Conservation (phyloP, 1,140 invertebrate genomes). For the Halictus rubicundus region DNA sequence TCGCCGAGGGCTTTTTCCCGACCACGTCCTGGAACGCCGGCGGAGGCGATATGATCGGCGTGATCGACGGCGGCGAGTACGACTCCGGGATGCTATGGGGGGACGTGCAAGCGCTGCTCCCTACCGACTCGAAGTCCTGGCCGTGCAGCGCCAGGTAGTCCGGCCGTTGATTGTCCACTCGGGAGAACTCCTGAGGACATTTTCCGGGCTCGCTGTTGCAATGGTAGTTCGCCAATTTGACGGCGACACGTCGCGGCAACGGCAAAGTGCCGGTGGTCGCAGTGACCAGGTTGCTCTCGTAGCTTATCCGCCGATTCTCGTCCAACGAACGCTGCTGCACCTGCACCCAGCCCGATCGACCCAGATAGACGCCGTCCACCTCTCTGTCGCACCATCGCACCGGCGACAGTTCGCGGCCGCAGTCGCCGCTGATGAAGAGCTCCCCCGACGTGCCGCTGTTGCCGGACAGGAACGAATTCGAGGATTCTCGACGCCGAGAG, state of each 20-base stretch:
- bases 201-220: slow-evolving; percentile 82
- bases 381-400: slow-evolving; percentile 83
- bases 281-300: slow-evolving; percentile 68
- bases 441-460: slow-evolving; percentile 77
- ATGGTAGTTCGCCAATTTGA: slow-evolving; percentile 82
- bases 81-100: slow-evolving; percentile 79
- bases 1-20: slow-evolving; percentile 69
- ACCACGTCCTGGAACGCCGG: slow-evolving; percentile 82
- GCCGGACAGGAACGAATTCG: slow-evolving; percentile 71
- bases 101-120: slow-evolving; percentile 71
- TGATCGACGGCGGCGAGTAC: slow-evolving; percentile 81
- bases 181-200: slow-evolving; percentile 66
- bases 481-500: slow-evolving; percentile 65
- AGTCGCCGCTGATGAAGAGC: slow-evolving; percentile 75
- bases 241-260: slow-evolving; percentile 72
- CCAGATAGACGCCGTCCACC: slow-evolving; percentile 83
- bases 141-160: slow-evolving; percentile 77
- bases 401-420: slow-evolving; percentile 82
- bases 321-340: slow-evolving; percentile 83
- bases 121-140: slow-evolving; percentile 72
- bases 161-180: slow-evolving; percentile 70
- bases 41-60: slow-evolving; percentile 84
- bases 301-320: slow-evolving; percentile 78
- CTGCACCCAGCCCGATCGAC: slow-evolving; percentile 83
- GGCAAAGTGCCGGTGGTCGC: slow-evolving; percentile 71